A percentile compares a stretch with the other conserved stretches of the same genome.
Evolutionary conservation across 2,113 vertebrate species (phyloP).

Genomic region (Cyrtonyx montezumae): DNA sequence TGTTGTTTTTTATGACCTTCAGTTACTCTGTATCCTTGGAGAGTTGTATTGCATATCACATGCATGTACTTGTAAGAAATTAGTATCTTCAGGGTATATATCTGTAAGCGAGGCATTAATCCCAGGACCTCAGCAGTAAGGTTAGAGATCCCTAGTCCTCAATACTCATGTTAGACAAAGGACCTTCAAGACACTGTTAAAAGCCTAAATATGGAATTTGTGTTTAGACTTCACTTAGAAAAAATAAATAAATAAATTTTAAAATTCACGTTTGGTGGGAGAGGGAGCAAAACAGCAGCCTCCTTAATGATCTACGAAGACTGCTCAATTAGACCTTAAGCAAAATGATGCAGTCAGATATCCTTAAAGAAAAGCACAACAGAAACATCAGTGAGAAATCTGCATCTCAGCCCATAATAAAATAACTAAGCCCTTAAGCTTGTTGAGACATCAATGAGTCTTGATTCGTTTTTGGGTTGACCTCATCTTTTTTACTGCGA

Average conservation of each 20-base stretch:
- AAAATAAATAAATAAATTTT: background rate
- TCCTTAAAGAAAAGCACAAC: background rate
- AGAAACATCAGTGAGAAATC: background rate
- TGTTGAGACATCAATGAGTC: background rate
- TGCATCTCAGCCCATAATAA: background rate
- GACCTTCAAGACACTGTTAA: background rate
- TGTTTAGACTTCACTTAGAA: background rate
- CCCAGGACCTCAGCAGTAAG: background rate
- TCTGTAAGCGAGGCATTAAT: background rate
- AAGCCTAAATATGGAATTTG: background rate
- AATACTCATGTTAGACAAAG: background rate
- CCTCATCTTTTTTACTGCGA: background rate
- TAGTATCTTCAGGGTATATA: background rate
- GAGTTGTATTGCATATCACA: background rate
- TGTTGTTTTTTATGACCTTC: background rate
- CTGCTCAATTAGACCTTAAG: background rate
- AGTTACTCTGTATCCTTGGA: background rate
- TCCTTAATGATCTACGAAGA: background rate
- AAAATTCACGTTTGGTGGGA: background rate
- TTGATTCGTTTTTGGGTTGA: background rate
- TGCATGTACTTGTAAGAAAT: background rate
- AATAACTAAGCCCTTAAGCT: background rate
- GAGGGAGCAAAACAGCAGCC: background rate
- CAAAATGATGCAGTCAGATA: background rate
- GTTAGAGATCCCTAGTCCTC: background rate